phyloP scores from a whole-genome alignment of 2,888 invertebrate species.

The Andricus quercusramuli region DNA sequence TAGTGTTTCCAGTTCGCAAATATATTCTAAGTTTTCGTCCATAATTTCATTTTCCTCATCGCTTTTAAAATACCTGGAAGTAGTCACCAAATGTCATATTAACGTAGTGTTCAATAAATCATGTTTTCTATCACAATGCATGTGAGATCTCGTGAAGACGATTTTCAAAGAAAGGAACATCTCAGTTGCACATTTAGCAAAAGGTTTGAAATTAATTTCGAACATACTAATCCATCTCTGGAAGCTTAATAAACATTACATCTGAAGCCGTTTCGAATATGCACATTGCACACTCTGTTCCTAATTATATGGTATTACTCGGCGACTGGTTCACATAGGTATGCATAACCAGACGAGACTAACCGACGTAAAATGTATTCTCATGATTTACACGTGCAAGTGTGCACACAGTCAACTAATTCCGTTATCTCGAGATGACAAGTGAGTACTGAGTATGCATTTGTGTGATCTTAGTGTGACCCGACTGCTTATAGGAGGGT shows the following conservation, averaged over 20 bases:
- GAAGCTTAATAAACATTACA: not conserved
- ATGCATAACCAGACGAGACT: not conserved
- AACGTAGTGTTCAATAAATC: no score
- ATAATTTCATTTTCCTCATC: no score
- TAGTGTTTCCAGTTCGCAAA: no score
- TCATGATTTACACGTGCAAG: conserved; percentile 1
- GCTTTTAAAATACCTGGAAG: no score
- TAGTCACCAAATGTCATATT: no score
- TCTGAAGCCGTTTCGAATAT: not conserved
- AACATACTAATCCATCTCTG: not conserved
- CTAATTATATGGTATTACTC: not conserved
- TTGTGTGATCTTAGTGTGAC: not conserved
- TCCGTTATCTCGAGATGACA: not conserved
- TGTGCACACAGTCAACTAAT: conserved; percentile 4
- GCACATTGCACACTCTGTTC: not conserved
- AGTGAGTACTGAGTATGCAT: conserved; percentile 4
- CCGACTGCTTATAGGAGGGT: not conserved
- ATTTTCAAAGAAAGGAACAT: not conserved
- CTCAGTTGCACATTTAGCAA: not conserved
- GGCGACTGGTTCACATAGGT: not conserved
- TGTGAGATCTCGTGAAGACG: no score
- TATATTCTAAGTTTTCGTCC: no score
- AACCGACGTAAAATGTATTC: conserved; percentile 2
- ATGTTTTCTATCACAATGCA: no score
- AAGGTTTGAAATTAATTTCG: not conserved